Conservation (phyloP, 1,140 invertebrate genomes). For the Rhopalosiphum padi region DNA sequence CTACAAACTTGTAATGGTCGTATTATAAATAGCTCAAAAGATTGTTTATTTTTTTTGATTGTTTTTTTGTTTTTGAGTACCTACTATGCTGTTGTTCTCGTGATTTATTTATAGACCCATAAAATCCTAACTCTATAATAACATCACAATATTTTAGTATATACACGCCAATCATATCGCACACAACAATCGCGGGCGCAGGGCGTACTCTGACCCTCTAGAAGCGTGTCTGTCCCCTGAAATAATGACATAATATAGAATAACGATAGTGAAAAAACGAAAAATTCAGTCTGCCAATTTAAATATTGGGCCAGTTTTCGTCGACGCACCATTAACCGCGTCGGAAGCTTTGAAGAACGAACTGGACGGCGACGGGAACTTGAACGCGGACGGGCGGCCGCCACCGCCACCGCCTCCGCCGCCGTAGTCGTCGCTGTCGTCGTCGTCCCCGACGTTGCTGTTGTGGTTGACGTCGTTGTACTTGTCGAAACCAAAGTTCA, state of each 20-base stretch:
- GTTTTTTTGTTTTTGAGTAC: no score
- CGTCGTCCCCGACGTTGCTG: background rate
- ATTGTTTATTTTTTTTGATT: no score
- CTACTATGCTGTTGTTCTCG: no score
- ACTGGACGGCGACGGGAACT: constrained; percentile 10
- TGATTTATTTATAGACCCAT: no score
- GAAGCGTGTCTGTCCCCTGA: background rate
- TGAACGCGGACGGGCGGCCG: background rate
- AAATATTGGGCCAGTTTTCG: background rate
- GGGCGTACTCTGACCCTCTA: background rate
- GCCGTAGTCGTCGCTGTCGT: background rate
- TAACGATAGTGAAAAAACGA: background rate
- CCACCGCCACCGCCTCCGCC: background rate
- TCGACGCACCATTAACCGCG: background rate
- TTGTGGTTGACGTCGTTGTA: background rate
- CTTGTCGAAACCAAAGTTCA: background rate
- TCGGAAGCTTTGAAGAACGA: background rate
- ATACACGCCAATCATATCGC: background rate
- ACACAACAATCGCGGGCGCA: background rate
- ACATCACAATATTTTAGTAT: no score
- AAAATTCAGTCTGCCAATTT: background rate
- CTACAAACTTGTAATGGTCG: no score
- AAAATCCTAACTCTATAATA: no score
- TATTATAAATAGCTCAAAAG: no score
- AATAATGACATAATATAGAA: background rate